phyloP scores from a whole-genome alignment of 2,888 invertebrate genomes.

The Latrodectus elegans region DNA sequence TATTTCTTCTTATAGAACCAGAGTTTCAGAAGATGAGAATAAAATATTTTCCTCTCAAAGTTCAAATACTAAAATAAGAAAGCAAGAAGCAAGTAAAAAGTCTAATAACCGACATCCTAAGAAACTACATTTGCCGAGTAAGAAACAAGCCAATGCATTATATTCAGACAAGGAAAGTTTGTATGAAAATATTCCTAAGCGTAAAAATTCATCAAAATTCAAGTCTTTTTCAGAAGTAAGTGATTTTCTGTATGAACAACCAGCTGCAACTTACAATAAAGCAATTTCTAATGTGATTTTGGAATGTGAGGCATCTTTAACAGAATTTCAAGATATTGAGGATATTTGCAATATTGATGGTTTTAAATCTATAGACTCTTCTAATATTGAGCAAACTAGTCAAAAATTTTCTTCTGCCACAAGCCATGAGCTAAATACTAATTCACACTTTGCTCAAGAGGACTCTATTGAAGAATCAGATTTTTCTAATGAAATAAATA shows the following conservation, averaged over 20 bases:
- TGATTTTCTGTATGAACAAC: neutral
- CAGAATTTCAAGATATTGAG: neutral
- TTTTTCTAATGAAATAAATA: too few relatives aligned
- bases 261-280: neutral
- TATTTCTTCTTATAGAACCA: neutral
- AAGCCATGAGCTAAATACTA: too few relatives aligned
- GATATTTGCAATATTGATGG: neutral
- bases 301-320: neutral
- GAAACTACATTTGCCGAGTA: neutral
- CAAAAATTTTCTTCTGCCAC: too few relatives aligned
- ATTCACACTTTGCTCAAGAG: too few relatives aligned
- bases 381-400: too few relatives aligned
- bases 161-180: neutral
- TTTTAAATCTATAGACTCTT: too few relatives aligned
- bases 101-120: neutral
- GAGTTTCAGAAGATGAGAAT: neutral
- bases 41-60: neutral
- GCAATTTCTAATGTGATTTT: neutral
- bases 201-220: neutral
- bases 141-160: neutral
- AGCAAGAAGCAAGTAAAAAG: neutral
- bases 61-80: neutral
- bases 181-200: neutral
- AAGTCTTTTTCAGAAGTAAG: neutral
- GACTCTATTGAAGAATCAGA: too few relatives aligned